A percentile compares a stretch with the other conserved stretches of the same genome.
phyloP scores from a whole-genome alignment of 2,113 vertebrate genomes.

The Indicator indicator region DNA sequence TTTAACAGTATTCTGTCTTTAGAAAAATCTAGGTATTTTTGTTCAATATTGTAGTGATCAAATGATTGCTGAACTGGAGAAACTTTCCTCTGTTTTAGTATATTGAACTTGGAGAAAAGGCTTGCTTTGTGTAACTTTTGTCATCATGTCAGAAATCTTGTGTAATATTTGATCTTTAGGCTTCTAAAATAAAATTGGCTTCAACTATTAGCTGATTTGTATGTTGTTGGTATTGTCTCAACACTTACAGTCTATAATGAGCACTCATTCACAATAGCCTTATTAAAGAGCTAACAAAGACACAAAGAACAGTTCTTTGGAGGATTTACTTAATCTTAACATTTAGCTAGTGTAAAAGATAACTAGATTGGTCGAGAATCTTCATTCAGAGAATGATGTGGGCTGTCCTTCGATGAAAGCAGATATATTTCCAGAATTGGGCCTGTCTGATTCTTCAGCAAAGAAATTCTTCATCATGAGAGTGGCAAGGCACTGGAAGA shows the following conservation, averaged over 20 bases:
- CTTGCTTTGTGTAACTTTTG: not conserved
- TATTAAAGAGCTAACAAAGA: not conserved
- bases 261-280: not conserved
- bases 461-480: too few relatives aligned
- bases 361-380: not conserved
- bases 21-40: not conserved
- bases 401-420: not conserved
- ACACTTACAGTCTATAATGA: not conserved
- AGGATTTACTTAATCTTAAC: not conserved
- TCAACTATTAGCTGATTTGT: not conserved
- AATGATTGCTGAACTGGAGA: not conserved
- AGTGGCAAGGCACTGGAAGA: too few relatives aligned
- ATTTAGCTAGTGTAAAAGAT: not conserved
- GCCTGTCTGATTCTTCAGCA: not conserved
- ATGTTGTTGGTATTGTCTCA: not conserved
- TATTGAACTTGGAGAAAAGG: not conserved
- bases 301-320: not conserved
- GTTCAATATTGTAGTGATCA: not conserved
- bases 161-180: not conserved
- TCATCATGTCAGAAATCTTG: not conserved
- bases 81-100: not conserved
- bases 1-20: not conserved
- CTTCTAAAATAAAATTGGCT: not conserved
- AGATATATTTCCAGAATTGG: not conserved
- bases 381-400: not conserved